These are phyloP conservation scores for Rhizoglyphus robini DNA, from an alignment of 1,140 invertebrate genomes.

Conservation along the genomic window DNA sequence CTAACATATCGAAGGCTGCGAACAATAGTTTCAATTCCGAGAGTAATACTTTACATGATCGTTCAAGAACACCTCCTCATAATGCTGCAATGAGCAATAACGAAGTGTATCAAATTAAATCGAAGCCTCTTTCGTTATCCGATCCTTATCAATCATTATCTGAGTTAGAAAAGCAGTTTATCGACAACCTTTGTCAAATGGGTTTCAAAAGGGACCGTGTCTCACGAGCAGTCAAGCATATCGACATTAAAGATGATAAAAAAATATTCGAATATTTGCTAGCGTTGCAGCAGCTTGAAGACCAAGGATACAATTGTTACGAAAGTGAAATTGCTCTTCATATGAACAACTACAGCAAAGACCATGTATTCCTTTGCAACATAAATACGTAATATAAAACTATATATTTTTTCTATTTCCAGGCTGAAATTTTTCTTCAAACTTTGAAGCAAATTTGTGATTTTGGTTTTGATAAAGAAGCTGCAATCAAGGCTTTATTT, in stretches of 20 bases:
- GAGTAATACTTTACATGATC: neutral
- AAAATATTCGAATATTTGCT: slow-evolving; percentile 51
- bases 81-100: neutral
- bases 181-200: slow-evolving; percentile 58
- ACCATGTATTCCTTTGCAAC: too few relatives aligned
- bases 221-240: slow-evolving; percentile 51
- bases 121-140: neutral
- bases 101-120: too few relatives aligned
- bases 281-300: slow-evolving; percentile 51
- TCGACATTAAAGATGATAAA: slow-evolving; percentile 60
- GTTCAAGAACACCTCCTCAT: slow-evolving; percentile 3
- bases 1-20: neutral
- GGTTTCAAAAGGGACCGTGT: slow-evolving; percentile 65
- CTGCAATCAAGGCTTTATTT: slow-evolving; percentile 54
- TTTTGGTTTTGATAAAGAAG: slow-evolving; percentile 62
- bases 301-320: slow-evolving; percentile 42
- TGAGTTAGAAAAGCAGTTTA: slow-evolving; percentile 47
- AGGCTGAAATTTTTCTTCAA: slow-evolving; percentile 40
- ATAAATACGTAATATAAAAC: slow-evolving; percentile 16
- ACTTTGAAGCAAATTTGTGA: slow-evolving; percentile 54
- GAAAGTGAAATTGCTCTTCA: slow-evolving; percentile 41
- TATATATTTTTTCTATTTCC: slow-evolving; percentile 24
- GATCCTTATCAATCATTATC: slow-evolving; percentile 45
- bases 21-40: neutral
- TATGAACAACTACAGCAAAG: slow-evolving; percentile 37